Percentiles rank a stretch among this genome's conserved stretches.
Conservation (phyloP, 2,113 vertebrate genomes). For the Cryptoleucopteryx plumbea region DNA sequence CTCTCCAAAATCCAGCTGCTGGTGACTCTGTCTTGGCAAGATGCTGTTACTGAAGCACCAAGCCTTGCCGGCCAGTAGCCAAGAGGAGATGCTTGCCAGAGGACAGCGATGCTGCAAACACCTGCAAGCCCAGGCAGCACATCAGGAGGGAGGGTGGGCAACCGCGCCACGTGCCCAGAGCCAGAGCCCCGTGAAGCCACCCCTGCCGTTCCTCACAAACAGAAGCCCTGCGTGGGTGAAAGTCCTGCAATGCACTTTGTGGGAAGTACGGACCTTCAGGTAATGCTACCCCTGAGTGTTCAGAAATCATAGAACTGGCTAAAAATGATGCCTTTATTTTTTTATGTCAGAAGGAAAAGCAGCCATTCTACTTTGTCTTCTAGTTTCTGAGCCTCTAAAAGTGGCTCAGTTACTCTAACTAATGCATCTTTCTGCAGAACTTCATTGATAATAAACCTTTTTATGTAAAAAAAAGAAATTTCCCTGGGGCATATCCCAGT, state of each 20-base stretch:
- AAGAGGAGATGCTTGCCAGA: neutral
- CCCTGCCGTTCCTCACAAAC: neutral
- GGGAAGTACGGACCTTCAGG: neutral
- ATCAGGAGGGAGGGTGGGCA: neutral
- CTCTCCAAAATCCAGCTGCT: neutral
- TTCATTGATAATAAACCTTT: neutral
- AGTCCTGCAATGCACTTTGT: neutral
- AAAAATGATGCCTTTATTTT: neutral
- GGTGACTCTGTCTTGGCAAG: neutral
- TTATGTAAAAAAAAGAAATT: neutral
- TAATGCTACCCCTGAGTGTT: neutral
- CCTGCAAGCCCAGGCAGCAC: neutral
- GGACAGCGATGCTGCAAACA: neutral
- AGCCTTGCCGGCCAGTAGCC: neutral
- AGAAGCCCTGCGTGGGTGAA: neutral
- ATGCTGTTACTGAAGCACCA: neutral
- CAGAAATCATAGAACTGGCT: neutral
- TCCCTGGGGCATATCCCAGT: neutral
- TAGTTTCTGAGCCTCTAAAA: neutral
- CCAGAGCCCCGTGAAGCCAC: fast-evolving
- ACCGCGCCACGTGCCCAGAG: fast-evolving
- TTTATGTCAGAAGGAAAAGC: neutral
- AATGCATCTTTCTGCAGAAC: neutral
- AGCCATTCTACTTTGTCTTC: neutral
- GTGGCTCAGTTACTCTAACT: neutral